These are phyloP conservation scores for Ophthalmotilapia sp. DNA, from an alignment of 2,113 vertebrate genomes.

Conservation along the genomic window DNA sequence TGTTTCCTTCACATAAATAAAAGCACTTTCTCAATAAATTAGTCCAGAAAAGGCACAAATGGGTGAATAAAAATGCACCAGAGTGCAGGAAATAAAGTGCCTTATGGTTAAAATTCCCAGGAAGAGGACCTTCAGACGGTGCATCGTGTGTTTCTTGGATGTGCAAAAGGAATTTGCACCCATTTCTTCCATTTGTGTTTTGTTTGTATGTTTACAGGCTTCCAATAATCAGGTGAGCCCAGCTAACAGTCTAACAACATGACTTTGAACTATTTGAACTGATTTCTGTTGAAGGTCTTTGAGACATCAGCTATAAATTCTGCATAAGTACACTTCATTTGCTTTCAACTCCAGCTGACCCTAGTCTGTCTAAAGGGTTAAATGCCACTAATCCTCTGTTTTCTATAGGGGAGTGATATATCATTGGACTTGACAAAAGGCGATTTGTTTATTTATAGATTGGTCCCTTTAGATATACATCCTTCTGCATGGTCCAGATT, in stretches of 20 bases:
- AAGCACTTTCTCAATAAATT: not conserved
- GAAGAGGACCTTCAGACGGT: not conserved
- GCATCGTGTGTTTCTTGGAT: not conserved
- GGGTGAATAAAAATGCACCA: not conserved
- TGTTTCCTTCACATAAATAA: not conserved
- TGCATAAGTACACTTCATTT: not conserved
- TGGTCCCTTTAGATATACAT: conserved; percentile 37
- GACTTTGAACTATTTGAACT: not conserved
- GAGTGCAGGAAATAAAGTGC: not conserved
- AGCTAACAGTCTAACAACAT: not conserved
- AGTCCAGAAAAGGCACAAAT: not conserved
- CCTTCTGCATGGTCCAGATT: conserved; percentile 13
- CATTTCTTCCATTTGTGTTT: not conserved
- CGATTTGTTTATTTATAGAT: conserved; percentile 57
- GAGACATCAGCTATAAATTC: not conserved
- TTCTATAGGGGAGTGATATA: conserved; percentile 45
- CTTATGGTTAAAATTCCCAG: not conserved
- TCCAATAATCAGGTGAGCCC: not conserved
- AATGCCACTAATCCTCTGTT: conserved; percentile 49
- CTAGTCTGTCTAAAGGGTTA: conserved; percentile 38
- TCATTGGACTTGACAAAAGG: conserved; percentile 57
- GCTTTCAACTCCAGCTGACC: not conserved
- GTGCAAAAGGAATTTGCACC: not conserved
- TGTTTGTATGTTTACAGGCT: not conserved
- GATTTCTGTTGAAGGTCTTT: not conserved